Evolutionary conservation across 2,888 invertebrate genomes (phyloP).

Genomic region (Choreutis nemorana): DNA sequence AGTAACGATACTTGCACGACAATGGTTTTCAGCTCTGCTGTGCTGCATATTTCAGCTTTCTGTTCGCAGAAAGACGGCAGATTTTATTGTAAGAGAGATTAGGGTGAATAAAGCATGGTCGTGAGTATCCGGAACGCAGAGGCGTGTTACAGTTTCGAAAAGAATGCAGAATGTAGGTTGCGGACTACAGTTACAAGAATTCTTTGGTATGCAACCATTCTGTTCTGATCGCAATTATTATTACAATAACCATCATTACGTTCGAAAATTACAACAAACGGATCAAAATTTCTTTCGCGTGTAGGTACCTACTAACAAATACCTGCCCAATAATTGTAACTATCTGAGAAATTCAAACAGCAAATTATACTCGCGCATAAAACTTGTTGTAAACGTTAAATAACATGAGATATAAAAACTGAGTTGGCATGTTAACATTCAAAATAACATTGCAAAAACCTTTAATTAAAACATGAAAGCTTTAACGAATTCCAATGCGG

Average conservation of each 20-base stretch:
- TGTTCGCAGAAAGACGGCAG: constrained; percentile 25
- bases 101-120: constrained; percentile 43
- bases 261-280: background rate
- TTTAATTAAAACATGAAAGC: constrained; percentile 20
- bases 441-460: no score
- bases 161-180: constrained; percentile 66
- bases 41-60: constrained; percentile 46
- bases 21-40: constrained; percentile 54
- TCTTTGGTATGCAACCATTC: constrained; percentile 42
- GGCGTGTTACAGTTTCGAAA: constrained; percentile 64
- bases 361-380: no score
- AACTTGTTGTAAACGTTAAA: no score
- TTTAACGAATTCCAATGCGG: constrained; percentile 20
- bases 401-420: no score
- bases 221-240: constrained; percentile 39
- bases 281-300: no score
- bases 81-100: constrained; percentile 44
- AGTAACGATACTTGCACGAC: no score
- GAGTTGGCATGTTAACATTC: no score
- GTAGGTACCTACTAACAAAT: no score
- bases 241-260: constrained; percentile 15
- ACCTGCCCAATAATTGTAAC: no score
- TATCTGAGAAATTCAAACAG: no score
- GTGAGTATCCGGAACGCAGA: constrained; percentile 57
- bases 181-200: constrained; percentile 57